A percentile compares a stretch with the other conserved stretches of the same genome.
Conservation (phyloP, 92 coral and sea anemone genomes). For the Umimayanthus kanabou region DNA sequence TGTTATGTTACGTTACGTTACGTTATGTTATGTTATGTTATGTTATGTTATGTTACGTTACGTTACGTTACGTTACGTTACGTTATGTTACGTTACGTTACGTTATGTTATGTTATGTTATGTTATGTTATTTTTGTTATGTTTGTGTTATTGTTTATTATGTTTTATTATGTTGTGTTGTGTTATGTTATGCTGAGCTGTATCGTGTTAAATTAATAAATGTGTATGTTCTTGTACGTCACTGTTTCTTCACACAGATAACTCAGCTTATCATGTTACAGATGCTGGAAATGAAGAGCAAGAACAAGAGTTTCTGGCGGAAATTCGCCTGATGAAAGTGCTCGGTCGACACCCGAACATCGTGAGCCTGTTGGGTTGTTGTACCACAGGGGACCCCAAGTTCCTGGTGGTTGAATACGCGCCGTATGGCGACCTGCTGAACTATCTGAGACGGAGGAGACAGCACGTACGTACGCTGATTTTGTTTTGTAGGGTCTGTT, state of each 20-base stretch:
- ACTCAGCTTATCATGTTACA: neutral
- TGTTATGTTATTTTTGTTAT: neutral
- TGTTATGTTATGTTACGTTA: too few species aligned
- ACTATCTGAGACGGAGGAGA: slow-evolving; percentile 23
- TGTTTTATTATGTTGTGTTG: too few species aligned
- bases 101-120: too few species aligned
- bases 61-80: neutral
- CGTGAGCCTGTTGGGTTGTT: slow-evolving; percentile 21
- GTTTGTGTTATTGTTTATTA: too few species aligned
- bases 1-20: too few species aligned
- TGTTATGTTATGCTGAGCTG: too few species aligned
- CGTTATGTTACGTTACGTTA: neutral
- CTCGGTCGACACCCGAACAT: slow-evolving; percentile 33
- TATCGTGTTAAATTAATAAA: neutral
- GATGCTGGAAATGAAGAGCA: slow-evolving; percentile 23
- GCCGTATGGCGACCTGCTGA: slow-evolving; percentile 23
- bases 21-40: too few species aligned
- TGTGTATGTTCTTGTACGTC: neutral
- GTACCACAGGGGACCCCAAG: slow-evolving; percentile 33
- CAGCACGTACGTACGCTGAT: neutral
- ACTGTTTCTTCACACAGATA: neutral
- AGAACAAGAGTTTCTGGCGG: slow-evolving; percentile 22
- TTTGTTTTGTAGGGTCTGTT: neutral
- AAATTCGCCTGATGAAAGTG: slow-evolving; percentile 29
- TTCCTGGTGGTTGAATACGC: slow-evolving; percentile 35